Percentiles rank a stretch among this genome's conserved stretches.
Evolutionary conservation across 2,113 vertebrate species (phyloP).

Genomic region (Bujurquina vittata): DNA sequence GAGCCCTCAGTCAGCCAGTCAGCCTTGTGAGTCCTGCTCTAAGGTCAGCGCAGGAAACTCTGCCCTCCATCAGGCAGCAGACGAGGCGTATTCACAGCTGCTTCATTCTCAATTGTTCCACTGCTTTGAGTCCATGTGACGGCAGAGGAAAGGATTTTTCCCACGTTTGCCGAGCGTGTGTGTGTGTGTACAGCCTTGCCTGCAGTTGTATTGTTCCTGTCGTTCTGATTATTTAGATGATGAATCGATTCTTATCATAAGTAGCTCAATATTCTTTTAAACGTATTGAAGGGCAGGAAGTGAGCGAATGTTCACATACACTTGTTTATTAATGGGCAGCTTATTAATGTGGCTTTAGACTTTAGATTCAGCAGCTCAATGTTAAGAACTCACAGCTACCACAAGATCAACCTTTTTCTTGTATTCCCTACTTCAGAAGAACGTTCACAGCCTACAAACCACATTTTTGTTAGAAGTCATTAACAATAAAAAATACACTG

Average conservation of each 20-base stretch:
- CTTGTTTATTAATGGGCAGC: too few species aligned
- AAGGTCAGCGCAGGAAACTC: neutral
- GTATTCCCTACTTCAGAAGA: too few species aligned
- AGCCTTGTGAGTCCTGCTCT: neutral
- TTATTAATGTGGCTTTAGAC: neutral
- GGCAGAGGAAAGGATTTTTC: constrained; percentile 13
- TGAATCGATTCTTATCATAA: constrained; percentile 33
- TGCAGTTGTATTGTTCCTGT: constrained; percentile 46
- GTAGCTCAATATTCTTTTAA: constrained; percentile 30
- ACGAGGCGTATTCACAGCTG: neutral
- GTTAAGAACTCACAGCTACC: neutral
- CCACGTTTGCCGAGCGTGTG: constrained; percentile 25
- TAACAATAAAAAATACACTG: too few species aligned
- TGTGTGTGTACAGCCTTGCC: constrained; percentile 22
- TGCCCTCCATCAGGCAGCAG: constrained; percentile 20
- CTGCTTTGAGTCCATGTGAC: neutral
- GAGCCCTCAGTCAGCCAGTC: neutral
- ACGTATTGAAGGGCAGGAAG: constrained; percentile 47
- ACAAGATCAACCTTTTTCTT: too few species aligned
- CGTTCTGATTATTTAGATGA: constrained; percentile 29
- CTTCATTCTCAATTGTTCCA: constrained; percentile 39
- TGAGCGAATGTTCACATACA: constrained; percentile 42
- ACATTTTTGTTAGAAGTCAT: too few species aligned
- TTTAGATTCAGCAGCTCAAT: neutral
- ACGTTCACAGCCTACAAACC: too few species aligned